Conservation (phyloP, 2,113 vertebrate species). For the Oceanodroma tethys region DNA sequence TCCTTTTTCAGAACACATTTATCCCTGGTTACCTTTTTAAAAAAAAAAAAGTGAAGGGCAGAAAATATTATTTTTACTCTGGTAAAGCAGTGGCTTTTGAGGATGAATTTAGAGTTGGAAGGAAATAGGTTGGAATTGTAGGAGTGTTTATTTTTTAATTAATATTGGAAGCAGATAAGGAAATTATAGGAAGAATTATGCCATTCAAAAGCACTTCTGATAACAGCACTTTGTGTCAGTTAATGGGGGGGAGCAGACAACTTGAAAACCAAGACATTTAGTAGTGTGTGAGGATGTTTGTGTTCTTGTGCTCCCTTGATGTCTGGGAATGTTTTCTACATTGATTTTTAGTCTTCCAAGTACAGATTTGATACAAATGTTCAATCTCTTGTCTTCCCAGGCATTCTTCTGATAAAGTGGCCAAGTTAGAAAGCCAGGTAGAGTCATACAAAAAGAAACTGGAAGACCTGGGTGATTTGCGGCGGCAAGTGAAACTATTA, state of each 20-base stretch:
- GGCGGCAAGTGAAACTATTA: slow-evolving; percentile 88
- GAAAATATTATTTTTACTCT: background rate
- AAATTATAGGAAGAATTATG: background rate
- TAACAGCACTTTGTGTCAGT: background rate
- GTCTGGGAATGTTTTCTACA: background rate
- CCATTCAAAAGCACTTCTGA: background rate
- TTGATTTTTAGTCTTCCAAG: background rate
- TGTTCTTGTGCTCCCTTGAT: background rate
- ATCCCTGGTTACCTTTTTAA: background rate
- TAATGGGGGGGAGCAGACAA: background rate
- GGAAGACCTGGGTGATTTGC: slow-evolving; percentile 90
- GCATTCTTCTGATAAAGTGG: slow-evolving; percentile 91
- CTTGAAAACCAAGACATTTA: background rate
- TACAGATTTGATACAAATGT: background rate
- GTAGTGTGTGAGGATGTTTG: background rate
- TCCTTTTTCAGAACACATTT: background rate
- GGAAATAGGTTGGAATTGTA: background rate
- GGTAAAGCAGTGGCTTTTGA: background rate
- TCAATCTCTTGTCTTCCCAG: slow-evolving; percentile 58
- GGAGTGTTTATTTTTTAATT: background rate
- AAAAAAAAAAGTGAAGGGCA: background rate
- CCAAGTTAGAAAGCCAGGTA: slow-evolving; percentile 89
- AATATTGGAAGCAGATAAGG: background rate
- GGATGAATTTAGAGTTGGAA: background rate
- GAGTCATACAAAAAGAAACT: slow-evolving; percentile 95